Base-by-base conservation (phyloP, 2,797 vertebrate genomes). In the Microtus californicus region DNA sequence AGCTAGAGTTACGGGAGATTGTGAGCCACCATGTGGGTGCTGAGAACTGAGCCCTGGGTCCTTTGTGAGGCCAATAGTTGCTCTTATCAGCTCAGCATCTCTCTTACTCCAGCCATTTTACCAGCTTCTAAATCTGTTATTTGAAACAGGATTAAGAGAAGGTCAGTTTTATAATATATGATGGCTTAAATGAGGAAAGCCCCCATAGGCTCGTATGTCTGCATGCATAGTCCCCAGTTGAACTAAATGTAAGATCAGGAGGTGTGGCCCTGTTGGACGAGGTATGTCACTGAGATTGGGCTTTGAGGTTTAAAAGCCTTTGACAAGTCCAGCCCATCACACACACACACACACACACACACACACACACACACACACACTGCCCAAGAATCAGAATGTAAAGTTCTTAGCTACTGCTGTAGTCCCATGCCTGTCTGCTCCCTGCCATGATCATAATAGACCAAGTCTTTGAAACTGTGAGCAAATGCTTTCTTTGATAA, bases 121-220 rank as follows among this genome's bases (percentile, higher is more conserved):
- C 27, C 37, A 31, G 19, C 37, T 13, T 67, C 73, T 83, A 3
- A 34, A 31, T 91, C 82, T 88, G 13, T 29, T 90, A 85, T 59
- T 40, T 79, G 74, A 79, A 76, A 54, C 21, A 80, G 51, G 34
- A 89, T 76, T 90, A 54, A 65, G 45, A 61, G 95, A 81, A 90
- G 65, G 43, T 54, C 21, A 74, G 31, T 79, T 92, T 81, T 73
- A 63, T 51, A 43, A 31, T 6, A 31, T 2, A 43, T 45, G 59
- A 40, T 63, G 40, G 17, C 29, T 63, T 63, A 40, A 31, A 45
- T 23, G 59, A 83, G 27, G 29, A 63, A 10, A 2, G 4, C 5
- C 37, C 51, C 37, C 59, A 29, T 2, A 43, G 80, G 37, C 59
- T 17, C 11, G 6, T 21, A 63, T 11, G 43, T 43, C 31, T 82